These are phyloP conservation scores for Caenorhabditis plicata DNA, from an alignment of 2,888 invertebrate genomes.

Conservation along the genomic window DNA sequence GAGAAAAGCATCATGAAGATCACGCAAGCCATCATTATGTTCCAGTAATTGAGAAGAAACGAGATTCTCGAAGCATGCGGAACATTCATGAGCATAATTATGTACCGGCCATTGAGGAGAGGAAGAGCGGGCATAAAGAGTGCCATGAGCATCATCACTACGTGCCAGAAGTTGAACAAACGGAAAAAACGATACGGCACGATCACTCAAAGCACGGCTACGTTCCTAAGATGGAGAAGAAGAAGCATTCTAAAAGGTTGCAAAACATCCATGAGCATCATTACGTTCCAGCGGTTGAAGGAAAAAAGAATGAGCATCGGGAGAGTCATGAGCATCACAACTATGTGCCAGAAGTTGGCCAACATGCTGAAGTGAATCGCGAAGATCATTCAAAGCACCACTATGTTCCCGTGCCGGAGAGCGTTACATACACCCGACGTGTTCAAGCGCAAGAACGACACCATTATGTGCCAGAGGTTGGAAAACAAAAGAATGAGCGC, in stretches of 20 bases:
- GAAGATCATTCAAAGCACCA: conserved; percentile 17
- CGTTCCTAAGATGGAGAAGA: neutral
- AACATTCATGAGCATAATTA: too few species aligned
- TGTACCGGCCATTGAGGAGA: conserved; percentile 6
- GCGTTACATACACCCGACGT: too few species aligned
- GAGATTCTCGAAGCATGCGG: conserved; percentile 10
- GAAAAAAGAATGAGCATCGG: conserved; percentile 7
- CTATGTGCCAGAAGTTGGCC: conserved; percentile 12
- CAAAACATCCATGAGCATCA: neutral
- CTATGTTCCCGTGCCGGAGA: too few species aligned
- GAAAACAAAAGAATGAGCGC: conserved; percentile 3
- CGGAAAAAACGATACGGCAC: neutral
- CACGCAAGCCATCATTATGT: conserved; percentile 15
- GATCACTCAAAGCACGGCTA: neutral
- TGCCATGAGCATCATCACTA: too few species aligned
- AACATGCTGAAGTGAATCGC: conserved; percentile 3
- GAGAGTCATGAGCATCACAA: conserved; percentile 14
- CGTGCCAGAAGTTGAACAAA: neutral
- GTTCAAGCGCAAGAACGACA: conserved; percentile 17
- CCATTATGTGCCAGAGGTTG: conserved; percentile 15
- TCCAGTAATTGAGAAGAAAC: conserved; percentile 8
- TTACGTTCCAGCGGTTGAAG: conserved; percentile 13
- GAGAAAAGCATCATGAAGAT: conserved; percentile 3
- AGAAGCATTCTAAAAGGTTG: too few species aligned
- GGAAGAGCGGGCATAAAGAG: neutral